Conservation (phyloP, 1,140 invertebrate genomes). For the Drosophila sechellia region DNA sequence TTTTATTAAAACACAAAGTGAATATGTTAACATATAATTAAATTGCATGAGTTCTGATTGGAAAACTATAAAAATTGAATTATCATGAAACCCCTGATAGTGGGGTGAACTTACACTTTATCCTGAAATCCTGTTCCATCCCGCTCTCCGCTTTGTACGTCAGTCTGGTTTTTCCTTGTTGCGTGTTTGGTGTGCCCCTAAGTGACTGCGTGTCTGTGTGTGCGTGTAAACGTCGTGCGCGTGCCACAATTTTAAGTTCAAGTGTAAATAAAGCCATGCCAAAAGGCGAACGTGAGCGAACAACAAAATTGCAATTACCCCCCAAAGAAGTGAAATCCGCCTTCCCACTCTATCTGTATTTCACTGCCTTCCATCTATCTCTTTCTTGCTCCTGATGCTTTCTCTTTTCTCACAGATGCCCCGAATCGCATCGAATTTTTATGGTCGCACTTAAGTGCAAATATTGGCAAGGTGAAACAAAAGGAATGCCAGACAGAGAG, state of each 20-base stretch:
- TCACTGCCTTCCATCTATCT: not conserved
- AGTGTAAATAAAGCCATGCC: slow-evolving; percentile 71
- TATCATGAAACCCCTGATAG: not conserved
- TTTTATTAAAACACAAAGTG: too few species aligned
- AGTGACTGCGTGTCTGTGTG: slow-evolving; percentile 10
- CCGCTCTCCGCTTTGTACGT: not conserved
- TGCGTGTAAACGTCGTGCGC: slow-evolving; percentile 17
- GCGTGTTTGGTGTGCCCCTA: not conserved
- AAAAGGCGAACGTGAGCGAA: slow-evolving; percentile 55
- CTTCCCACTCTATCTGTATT: slow-evolving; percentile 7
- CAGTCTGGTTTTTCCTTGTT: not conserved
- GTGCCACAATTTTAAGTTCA: slow-evolving; percentile 69
- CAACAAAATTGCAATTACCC: slow-evolving; percentile 69
- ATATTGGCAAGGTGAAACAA: slow-evolving; percentile 49
- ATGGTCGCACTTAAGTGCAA: slow-evolving; percentile 62
- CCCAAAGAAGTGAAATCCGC: slow-evolving; percentile 18
- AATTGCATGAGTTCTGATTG: too few species aligned
- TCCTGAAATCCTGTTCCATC: not conserved
- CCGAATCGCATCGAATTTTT: slow-evolving; percentile 57
- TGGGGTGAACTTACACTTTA: slow-evolving; percentile 7
- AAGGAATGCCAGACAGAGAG: slow-evolving; percentile 21
- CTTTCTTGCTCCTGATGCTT: not conserved
- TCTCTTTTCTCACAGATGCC: slow-evolving; percentile 6
- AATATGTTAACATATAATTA: too few species aligned
- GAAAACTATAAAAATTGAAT: not conserved